Percentiles rank a stretch among this genome's conserved stretches.
phyloP scores from a whole-genome alignment of 2,797 vertebrate genomes.

The Emydoidea blandingii region DNA sequence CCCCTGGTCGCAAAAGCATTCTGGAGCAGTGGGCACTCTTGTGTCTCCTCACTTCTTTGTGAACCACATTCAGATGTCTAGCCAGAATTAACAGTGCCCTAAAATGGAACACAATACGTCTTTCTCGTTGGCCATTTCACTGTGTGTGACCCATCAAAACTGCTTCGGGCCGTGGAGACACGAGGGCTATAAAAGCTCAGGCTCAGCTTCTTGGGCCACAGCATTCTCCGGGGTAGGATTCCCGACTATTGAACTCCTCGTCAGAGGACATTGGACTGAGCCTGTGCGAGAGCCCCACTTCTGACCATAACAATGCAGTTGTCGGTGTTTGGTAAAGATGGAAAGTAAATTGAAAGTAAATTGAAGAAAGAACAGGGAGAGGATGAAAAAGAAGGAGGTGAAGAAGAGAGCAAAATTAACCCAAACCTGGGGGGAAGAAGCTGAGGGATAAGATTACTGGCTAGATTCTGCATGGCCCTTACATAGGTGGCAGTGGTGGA shows the following conservation, averaged over 20 bases:
- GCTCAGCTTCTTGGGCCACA: neutral
- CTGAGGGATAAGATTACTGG: neutral
- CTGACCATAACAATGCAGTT: no score
- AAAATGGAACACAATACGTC: neutral
- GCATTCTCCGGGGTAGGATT: neutral
- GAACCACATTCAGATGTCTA: neutral
- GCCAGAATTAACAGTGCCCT: neutral
- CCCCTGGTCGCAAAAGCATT: no score
- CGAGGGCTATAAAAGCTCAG: neutral
- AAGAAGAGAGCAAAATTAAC: no score
- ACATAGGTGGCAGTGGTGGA: neutral
- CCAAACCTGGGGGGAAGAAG: neutral
- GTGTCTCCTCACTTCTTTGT: neutral
- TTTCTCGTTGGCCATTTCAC: neutral
- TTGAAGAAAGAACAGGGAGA: no score
- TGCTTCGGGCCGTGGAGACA: neutral
- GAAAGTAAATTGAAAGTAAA: no score
- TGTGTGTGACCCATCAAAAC: neutral
- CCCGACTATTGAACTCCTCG: neutral
- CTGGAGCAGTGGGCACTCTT: no score
- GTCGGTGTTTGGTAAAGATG: no score
- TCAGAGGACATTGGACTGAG: neutral
- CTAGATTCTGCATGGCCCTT: neutral
- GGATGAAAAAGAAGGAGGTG: no score
- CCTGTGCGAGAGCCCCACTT: no score